These are phyloP conservation scores for Drosophila pectinifera DNA, from an alignment of 1,140 invertebrate species.

Conservation along the genomic window DNA sequence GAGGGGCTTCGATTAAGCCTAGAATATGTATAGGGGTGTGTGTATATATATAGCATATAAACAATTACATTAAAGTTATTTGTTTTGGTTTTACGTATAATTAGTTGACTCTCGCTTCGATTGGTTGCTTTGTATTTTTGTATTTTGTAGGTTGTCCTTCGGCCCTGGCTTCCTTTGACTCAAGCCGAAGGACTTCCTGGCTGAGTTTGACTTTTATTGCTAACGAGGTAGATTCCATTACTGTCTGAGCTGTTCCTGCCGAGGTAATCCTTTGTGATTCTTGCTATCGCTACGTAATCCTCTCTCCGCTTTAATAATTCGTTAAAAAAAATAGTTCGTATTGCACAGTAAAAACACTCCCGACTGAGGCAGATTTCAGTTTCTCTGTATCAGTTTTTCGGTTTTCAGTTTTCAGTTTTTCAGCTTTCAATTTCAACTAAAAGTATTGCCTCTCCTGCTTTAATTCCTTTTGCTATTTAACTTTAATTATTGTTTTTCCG, in stretches of 20 bases:
- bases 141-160: slow-evolving; percentile 9
- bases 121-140: slow-evolving; percentile 26
- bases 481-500: slow-evolving; percentile 71
- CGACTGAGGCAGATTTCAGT: too few relatives aligned
- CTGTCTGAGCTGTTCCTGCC: slow-evolving; percentile 39
- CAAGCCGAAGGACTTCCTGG: slow-evolving; percentile 14
- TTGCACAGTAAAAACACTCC: slow-evolving; percentile 68
- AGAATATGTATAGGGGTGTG: slow-evolving; percentile 51
- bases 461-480: slow-evolving; percentile 69
- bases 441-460: slow-evolving; percentile 70
- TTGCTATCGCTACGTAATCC: too few relatives aligned
- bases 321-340: slow-evolving; percentile 48
- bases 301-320: slow-evolving; percentile 37
- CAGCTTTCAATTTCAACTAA: slow-evolving; percentile 70
- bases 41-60: slow-evolving; percentile 61
- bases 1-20: slow-evolving; percentile 30
- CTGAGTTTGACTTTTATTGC: slow-evolving; percentile 42
- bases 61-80: slow-evolving; percentile 82
- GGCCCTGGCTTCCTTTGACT: slow-evolving; percentile 10
- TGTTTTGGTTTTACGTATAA: slow-evolving; percentile 78
- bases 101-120: slow-evolving; percentile 64
- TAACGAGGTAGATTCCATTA: slow-evolving; percentile 71
- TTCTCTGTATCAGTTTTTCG: too few relatives aligned
- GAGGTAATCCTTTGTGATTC: slow-evolving; percentile 54
- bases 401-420: too few relatives aligned